These are phyloP conservation scores for Psilopogon haemacephalus DNA, from an alignment of 2,113 vertebrate genomes.

Conservation along the genomic window DNA sequence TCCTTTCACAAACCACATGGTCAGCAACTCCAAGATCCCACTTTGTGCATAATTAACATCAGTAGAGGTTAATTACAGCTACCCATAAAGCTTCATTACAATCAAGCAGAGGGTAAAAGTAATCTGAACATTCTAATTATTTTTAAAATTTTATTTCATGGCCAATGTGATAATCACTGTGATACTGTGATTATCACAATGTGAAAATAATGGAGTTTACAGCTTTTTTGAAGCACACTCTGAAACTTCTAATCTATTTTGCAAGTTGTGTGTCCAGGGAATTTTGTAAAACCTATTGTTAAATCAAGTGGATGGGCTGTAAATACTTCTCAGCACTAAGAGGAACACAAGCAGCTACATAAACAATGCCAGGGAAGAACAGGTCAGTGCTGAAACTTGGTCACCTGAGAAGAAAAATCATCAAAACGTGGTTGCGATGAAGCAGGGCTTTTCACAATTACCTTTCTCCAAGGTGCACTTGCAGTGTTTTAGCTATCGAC, in stretches of 20 bases:
- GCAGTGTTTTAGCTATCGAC: background rate
- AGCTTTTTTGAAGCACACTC: background rate
- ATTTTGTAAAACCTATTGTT: background rate
- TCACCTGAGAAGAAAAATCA: background rate
- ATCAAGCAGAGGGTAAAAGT: slow-evolving; percentile 34
- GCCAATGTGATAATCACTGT: background rate
- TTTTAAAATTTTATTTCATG: slow-evolving; percentile 5
- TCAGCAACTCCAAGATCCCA: slow-evolving; percentile 52
- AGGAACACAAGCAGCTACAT: background rate
- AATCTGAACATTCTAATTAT: slow-evolving; percentile 53
- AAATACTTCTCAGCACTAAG: background rate
- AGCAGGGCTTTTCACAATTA: background rate
- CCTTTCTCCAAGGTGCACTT: background rate
- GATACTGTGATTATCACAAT: background rate
- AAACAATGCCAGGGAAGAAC: background rate
- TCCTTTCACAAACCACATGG: background rate
- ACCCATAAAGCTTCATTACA: slow-evolving; percentile 42
- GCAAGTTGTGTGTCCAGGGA: background rate
- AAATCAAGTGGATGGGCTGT: background rate
- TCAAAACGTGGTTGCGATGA: background rate
- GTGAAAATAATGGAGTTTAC: background rate
- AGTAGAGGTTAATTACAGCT: slow-evolving; percentile 70
- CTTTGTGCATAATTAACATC: slow-evolving; percentile 58
- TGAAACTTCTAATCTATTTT: background rate
- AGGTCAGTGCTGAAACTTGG: background rate